Percentiles rank a stretch among this genome's conserved stretches.
Conservation (phyloP, 1,140 invertebrate species). For the Lasaia peninsularis region DNA sequence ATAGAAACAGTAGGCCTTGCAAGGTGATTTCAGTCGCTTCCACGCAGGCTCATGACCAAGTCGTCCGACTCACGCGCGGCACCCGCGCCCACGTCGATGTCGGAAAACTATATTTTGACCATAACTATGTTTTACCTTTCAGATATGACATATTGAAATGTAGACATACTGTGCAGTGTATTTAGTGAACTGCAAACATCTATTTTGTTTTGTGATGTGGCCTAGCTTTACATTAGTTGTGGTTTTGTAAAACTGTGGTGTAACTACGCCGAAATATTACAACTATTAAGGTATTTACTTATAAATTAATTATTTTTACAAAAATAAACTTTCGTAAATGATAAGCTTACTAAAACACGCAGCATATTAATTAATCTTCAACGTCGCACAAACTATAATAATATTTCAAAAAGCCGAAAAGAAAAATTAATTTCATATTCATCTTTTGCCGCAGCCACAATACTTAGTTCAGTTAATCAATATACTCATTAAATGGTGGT, state of each 20-base stretch:
- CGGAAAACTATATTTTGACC: conserved; percentile 31
- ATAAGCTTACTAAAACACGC: neutral
- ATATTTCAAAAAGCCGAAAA: neutral
- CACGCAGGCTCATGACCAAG: conserved; percentile 61
- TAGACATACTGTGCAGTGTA: conserved; percentile 15
- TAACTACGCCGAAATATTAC: conserved; percentile 3
- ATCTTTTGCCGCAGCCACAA: neutral
- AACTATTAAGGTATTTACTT: conserved; percentile 1
- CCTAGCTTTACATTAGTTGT: neutral
- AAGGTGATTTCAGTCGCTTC: conserved; percentile 74
- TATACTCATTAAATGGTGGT: too few species aligned
- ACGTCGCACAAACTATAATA: neutral
- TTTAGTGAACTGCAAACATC: conserved; percentile 6
- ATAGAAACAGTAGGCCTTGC: conserved; percentile 68
- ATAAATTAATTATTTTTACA: neutral
- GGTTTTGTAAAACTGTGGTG: neutral
- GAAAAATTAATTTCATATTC: neutral
- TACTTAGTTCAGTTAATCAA: too few species aligned
- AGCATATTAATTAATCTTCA: neutral
- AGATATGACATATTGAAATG: neutral
- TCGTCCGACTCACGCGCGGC: conserved; percentile 54
- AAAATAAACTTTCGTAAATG: neutral
- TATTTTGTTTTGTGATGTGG: conserved; percentile 7
- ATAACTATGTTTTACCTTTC: conserved; percentile 15
- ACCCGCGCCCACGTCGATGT: conserved; percentile 47